Evolutionary conservation across 2,797 vertebrate species (phyloP).

Genomic region (Cossypha dichroa): DNA sequence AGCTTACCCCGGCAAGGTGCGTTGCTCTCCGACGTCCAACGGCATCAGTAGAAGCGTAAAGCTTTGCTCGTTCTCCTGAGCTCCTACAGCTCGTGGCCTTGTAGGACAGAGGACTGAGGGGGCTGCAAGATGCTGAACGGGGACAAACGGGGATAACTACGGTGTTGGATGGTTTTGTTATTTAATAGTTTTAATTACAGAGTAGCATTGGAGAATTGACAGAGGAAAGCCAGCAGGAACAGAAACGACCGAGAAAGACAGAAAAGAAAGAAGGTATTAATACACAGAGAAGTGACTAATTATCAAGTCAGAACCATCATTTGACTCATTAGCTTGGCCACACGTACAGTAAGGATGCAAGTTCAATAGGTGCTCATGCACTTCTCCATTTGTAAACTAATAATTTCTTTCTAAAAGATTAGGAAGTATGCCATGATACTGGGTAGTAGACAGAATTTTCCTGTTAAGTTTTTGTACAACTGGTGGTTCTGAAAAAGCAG

Average conservation of each 20-base stretch:
- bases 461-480: not conserved
- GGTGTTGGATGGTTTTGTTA: conserved; percentile 68
- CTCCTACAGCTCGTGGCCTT: conserved; percentile 86
- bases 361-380: not conserved
- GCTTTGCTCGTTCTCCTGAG: conserved; percentile 78
- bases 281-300: conserved; percentile 51
- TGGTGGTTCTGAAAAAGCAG: conserved; percentile 59
- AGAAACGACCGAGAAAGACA: conserved; percentile 64
- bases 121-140: conserved; percentile 99
- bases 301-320: conserved; percentile 66
- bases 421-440: not conserved
- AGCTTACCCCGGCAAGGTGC: conserved; percentile 66
- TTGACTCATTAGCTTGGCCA: not conserved
- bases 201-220: conserved; percentile 69
- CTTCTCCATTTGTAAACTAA: not conserved
- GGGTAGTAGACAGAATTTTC: not conserved
- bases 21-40: conserved; percentile 75
- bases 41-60: conserved; percentile 79
- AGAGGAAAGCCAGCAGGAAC: conserved; percentile 72
- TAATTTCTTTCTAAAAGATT: not conserved
- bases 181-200: conserved; percentile 62
- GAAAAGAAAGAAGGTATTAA: conserved; percentile 77
- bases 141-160: conserved; percentile 98
- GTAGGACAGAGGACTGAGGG: conserved; percentile 89
- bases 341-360: not conserved